phyloP scores from a whole-genome alignment of 2,113 vertebrate genomes.

The Bubo bubo region DNA sequence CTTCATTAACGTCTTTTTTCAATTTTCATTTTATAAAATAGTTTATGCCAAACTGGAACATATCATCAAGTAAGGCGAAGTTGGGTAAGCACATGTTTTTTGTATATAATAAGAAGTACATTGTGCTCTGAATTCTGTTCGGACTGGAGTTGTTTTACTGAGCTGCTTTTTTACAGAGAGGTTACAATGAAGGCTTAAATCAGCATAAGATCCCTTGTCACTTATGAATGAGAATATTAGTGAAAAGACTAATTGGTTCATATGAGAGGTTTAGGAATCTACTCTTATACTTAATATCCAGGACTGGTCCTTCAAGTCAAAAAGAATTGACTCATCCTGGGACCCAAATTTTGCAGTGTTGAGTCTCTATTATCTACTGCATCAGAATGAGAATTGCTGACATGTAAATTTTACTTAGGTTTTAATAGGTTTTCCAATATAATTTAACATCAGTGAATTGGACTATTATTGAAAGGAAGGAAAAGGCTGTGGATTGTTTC shows the following conservation, averaged over 20 bases:
- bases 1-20: background rate
- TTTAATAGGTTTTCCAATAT: background rate
- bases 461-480: background rate
- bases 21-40: conserved; percentile 10
- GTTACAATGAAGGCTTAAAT: background rate
- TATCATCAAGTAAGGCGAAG: conserved; percentile 25
- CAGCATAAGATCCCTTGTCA: background rate
- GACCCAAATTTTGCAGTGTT: background rate
- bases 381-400: background rate
- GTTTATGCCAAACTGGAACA: background rate
- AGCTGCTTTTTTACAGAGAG: background rate
- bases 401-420: background rate
- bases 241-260: background rate
- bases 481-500: background rate
- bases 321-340: background rate
- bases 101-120: background rate
- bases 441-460: background rate
- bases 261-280: background rate
- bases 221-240: background rate
- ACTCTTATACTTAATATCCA: background rate
- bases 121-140: background rate
- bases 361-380: background rate
- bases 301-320: background rate
- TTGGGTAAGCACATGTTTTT: conserved; percentile 22
- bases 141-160: background rate